Evolutionary conservation across 2,113 vertebrate species (phyloP).

Genomic region (Xiphophorus hellerii): DNA sequence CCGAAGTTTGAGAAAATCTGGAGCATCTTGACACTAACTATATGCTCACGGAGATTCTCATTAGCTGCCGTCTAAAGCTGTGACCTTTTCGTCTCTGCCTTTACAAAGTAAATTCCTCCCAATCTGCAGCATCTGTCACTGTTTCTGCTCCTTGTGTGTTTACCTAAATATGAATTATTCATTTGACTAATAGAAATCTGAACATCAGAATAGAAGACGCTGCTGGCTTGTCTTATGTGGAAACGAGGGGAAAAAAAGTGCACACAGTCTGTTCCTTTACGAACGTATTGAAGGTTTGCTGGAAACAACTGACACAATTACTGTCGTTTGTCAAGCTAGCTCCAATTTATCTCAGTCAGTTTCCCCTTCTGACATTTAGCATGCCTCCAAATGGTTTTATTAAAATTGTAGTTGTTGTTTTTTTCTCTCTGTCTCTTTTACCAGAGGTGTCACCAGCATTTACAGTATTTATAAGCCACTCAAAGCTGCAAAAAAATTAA

Average conservation of each 20-base stretch:
- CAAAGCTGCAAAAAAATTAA: background rate
- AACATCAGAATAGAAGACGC: background rate
- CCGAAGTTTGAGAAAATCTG: slow-evolving; percentile 14
- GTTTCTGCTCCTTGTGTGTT: slow-evolving; percentile 16
- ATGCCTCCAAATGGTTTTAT: slow-evolving; percentile 24
- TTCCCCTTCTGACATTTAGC: slow-evolving; percentile 45
- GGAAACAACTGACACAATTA: slow-evolving; percentile 45
- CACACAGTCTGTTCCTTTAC: background rate
- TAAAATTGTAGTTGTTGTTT: slow-evolving; percentile 14
- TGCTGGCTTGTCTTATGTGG: background rate
- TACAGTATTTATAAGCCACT: background rate
- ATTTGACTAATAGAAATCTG: slow-evolving; percentile 3
- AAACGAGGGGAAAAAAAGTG: background rate
- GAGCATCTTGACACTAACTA: slow-evolving; percentile 38
- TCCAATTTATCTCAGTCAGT: slow-evolving; percentile 48
- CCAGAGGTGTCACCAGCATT: too few species aligned
- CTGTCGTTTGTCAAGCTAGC: slow-evolving; percentile 46
- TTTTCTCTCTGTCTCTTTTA: background rate
- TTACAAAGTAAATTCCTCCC: slow-evolving; percentile 31
- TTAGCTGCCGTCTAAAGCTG: slow-evolving; percentile 46
- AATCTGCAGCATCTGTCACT: slow-evolving; percentile 15
- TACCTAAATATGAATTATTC: slow-evolving; percentile 20
- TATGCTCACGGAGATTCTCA: slow-evolving; percentile 45
- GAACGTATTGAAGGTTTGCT: slow-evolving; percentile 15
- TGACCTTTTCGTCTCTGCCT: slow-evolving; percentile 64